These are phyloP conservation scores for Sarcophaga peregrina DNA, from an alignment of 1,140 invertebrate species.

Conservation along the genomic window DNA sequence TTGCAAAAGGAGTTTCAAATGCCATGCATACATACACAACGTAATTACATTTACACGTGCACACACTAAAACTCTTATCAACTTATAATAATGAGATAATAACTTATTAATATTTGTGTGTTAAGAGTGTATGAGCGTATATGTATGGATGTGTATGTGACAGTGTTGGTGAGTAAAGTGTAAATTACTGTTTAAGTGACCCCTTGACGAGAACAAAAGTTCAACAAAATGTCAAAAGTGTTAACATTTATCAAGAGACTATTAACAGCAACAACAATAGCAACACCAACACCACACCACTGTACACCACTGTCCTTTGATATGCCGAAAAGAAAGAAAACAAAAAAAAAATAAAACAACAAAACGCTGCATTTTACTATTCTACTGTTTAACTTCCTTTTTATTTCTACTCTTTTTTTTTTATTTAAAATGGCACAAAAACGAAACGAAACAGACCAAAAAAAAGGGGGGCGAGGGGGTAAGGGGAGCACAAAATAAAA, in stretches of 20 bases:
- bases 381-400: neutral
- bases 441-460: neutral
- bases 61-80: neutral
- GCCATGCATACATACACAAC: too few species aligned
- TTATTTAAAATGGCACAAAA: neutral
- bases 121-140: neutral
- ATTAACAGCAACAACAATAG: too few species aligned
- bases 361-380: neutral
- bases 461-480: too few species aligned
- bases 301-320: too few species aligned
- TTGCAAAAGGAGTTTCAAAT: too few species aligned
- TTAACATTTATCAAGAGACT: neutral
- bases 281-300: too few species aligned
- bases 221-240: slow-evolving; percentile 12
- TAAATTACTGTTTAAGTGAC: slow-evolving; percentile 2
- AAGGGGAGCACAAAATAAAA: neutral
- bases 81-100: neutral
- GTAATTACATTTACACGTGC: neutral
- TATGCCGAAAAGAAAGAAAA: neutral
- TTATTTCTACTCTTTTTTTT: neutral
- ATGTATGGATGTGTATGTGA: too few species aligned
- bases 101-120: neutral
- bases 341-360: neutral
- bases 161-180: neutral
- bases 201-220: neutral